Base-by-base conservation (phyloP, 2,888 invertebrate genomes). In the Macrosoma leucophasiata region DNA sequence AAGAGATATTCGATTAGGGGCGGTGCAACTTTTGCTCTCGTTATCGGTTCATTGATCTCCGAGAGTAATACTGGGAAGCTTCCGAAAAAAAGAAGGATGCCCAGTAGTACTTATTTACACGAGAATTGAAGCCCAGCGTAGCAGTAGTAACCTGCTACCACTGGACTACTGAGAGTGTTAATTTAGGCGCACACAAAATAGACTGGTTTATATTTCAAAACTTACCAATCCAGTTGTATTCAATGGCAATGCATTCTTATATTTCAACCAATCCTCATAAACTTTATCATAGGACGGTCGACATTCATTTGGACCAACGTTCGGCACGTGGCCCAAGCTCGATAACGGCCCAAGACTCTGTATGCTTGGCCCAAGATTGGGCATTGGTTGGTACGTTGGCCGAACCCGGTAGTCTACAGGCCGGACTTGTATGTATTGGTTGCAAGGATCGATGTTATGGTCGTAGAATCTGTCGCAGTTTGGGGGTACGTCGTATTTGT, bases 181-280 rank as follows among this genome's bases (percentile, higher is more conserved):
- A n/a, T n/a, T n/a, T n/a, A n/a, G n/a, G n/a, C n/a, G n/a, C n/a
- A n/a, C n/a, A n/a, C n/a, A n/a, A n/a, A n/a, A n/a, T n/a, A n/a
- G n/a, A n/a, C n/a, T n/a, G n/a, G n/a, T n/a, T n/a, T n/a, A n/a
- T n/a, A n/a, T n/a, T n/a, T n/a, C n/a, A n/a, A n/a, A 11, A 77
- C 82, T 75, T 36, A 82, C 82, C 73, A 82, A 60, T 30, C 76
- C 77, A 41, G 66, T 73, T 1, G 81, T 82, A 47, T 81, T 78
- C 35, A 82, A 52, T 2, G 82, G 79, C 55, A 82, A 64, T 52
- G 81, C 75, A 34, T 82, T 81, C 34, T 82, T 84, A 57, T 84
- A 70, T 67, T 88, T 79, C 76, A 88, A 44, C 84, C 85, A 81
- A 73, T 89, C 72, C 55, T 85, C 71, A 58, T 85, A 79, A 40